phyloP scores from a whole-genome alignment of 2,797 vertebrate genomes.

The Ibycter americanus region DNA sequence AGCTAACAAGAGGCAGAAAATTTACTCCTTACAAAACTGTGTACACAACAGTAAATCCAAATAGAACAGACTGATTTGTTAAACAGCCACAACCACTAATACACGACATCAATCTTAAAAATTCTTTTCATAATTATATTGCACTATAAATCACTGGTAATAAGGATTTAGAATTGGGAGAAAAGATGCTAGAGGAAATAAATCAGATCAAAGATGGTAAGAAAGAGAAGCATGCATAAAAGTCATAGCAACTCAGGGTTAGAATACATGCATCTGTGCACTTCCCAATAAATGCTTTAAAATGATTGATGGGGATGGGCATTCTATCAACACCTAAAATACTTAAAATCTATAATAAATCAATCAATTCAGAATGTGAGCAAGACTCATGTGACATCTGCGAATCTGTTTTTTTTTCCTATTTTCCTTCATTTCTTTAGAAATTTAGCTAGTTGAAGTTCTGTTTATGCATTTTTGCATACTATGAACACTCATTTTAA shows the following conservation, averaged over 20 bases:
- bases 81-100: neutral
- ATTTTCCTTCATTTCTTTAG: neutral
- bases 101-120: neutral
- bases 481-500: neutral
- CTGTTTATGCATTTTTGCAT: neutral
- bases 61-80: neutral
- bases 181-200: conserved; percentile 5
- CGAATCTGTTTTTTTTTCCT: neutral
- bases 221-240: neutral
- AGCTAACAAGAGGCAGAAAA: neutral
- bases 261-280: neutral
- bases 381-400: neutral
- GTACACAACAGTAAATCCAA: neutral
- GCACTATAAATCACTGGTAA: conserved; percentile 21
- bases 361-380: neutral
- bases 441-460: neutral
- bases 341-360: conserved; percentile 13
- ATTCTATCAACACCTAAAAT: conserved; percentile 1
- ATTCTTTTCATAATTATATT: neutral
- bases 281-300: neutral
- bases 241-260: neutral
- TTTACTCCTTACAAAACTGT: neutral
- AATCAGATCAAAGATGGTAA: neutral
- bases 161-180: neutral
- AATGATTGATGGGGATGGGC: neutral